Conservation (phyloP, 2,888 invertebrate genomes). For the Drosophila antonietae region DNA sequence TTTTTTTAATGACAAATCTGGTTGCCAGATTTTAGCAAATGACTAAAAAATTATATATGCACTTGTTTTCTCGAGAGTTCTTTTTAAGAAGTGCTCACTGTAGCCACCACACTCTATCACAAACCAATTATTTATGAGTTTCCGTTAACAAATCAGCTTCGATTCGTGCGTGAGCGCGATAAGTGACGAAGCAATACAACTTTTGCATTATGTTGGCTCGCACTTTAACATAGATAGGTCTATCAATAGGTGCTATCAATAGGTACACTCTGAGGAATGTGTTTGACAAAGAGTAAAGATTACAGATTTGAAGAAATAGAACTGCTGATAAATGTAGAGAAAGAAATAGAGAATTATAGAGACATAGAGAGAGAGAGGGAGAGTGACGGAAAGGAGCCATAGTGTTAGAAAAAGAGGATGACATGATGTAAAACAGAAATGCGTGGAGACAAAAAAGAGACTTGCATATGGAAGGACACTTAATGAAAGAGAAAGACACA, state of each 20-base stretch:
- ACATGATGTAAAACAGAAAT: neutral
- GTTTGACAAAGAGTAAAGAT: neutral
- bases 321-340: neutral
- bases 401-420: neutral
- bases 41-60: neutral
- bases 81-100: neutral
- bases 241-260: slow-evolving; percentile 1
- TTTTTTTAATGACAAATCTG: neutral
- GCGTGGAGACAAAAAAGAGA: too few species aligned
- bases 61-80: neutral
- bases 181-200: neutral
- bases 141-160: slow-evolving; percentile 8
- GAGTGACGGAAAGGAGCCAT: too few species aligned
- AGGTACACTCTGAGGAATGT: neutral
- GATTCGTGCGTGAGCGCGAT: neutral
- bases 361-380: too few species aligned
- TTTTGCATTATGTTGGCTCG: neutral
- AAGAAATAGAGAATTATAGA: neutral
- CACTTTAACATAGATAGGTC: neutral
- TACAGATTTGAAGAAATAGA: neutral
- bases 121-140: slow-evolving; percentile 12
- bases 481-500: neutral
- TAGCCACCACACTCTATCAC: slow-evolving; percentile 5
- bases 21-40: neutral
- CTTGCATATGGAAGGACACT: too few species aligned